Percentiles rank a stretch among this genome's conserved stretches.
These are phyloP conservation scores for Drosophila sulfurigaster DNA, from an alignment of 1,140 invertebrate species.

Conservation along the genomic window DNA sequence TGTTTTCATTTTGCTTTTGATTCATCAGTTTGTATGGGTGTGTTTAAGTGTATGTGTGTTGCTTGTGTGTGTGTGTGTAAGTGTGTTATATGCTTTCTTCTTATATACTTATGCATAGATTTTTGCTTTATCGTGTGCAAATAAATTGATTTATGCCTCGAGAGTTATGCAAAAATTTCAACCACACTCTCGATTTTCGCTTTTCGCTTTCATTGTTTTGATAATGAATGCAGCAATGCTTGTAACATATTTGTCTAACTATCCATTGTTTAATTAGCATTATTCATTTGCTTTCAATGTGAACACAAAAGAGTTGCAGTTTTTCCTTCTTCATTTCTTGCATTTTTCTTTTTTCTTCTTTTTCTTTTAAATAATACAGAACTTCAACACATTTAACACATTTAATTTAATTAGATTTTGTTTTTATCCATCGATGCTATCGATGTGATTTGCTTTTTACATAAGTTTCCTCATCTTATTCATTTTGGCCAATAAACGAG, in stretches of 20 bases:
- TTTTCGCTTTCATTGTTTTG: slow-evolving; percentile 34
- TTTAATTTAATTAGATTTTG: slow-evolving; percentile 46
- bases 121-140: slow-evolving; percentile 55
- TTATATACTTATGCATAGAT: slow-evolving; percentile 58
- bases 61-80: slow-evolving; percentile 24
- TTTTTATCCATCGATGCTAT: slow-evolving; percentile 25
- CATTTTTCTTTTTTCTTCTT: slow-evolving; percentile 23
- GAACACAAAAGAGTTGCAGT: slow-evolving; percentile 70
- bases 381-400: slow-evolving; percentile 75
- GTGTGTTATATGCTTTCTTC: slow-evolving; percentile 28
- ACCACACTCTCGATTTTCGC: slow-evolving; percentile 35
- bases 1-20: slow-evolving; percentile 53
- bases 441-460: slow-evolving; percentile 37
- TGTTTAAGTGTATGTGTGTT: slow-evolving; percentile 14
- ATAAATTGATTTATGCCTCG: slow-evolving; percentile 78
- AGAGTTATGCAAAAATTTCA: slow-evolving; percentile 54
- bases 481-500: slow-evolving; percentile 72
- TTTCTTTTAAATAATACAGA: slow-evolving; percentile 63
- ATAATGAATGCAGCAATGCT: slow-evolving; percentile 59
- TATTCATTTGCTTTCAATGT: slow-evolving; percentile 64
- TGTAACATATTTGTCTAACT: slow-evolving; percentile 84
- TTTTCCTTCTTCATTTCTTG: slow-evolving; percentile 14
- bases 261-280: slow-evolving; percentile 72
- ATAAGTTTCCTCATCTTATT: slow-evolving; percentile 20
- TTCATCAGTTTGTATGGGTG: slow-evolving; percentile 67